phyloP scores from a whole-genome alignment of 2,888 invertebrate species.

The Drosophila eohydei region DNA sequence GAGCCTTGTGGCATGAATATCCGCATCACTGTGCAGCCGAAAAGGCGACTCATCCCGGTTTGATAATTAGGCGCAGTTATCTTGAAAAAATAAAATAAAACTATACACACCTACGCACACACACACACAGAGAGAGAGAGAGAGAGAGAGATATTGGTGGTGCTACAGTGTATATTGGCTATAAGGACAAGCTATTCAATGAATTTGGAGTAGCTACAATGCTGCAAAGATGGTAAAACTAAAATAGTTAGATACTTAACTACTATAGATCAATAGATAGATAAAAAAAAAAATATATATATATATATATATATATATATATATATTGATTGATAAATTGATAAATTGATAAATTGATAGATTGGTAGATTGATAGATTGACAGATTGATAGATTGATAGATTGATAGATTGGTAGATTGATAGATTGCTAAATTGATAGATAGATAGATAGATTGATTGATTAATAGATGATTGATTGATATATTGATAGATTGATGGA shows the following conservation, averaged over 20 bases:
- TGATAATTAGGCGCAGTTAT: slow-evolving; percentile 70
- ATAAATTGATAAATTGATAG: background rate
- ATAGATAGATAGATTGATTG: background rate
- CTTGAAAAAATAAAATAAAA: slow-evolving; percentile 32
- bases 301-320: background rate
- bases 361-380: background rate
- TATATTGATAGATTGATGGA: background rate
- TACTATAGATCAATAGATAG: background rate
- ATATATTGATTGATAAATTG: background rate
- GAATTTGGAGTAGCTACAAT: background rate
- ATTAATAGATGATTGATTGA: background rate
- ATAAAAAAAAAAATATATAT: background rate
- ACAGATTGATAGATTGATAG: background rate
- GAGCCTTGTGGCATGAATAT: slow-evolving; percentile 28
- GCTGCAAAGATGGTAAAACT: no score
- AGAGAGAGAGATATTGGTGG: background rate
- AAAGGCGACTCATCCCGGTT: slow-evolving; percentile 42
- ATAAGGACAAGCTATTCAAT: slow-evolving; percentile 13
- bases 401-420: background rate
- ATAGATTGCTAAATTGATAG: no score
- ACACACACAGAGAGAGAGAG: background rate
- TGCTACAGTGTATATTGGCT: slow-evolving; percentile 20
- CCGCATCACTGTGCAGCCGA: slow-evolving; percentile 24
- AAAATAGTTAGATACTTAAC: background rate
- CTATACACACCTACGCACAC: slow-evolving; percentile 1